Evolutionary conservation across 2,888 invertebrate species (phyloP), one percentile per base, ranked within the genome.

Genomic region (Polydrusus pterygomalis): DNA sequence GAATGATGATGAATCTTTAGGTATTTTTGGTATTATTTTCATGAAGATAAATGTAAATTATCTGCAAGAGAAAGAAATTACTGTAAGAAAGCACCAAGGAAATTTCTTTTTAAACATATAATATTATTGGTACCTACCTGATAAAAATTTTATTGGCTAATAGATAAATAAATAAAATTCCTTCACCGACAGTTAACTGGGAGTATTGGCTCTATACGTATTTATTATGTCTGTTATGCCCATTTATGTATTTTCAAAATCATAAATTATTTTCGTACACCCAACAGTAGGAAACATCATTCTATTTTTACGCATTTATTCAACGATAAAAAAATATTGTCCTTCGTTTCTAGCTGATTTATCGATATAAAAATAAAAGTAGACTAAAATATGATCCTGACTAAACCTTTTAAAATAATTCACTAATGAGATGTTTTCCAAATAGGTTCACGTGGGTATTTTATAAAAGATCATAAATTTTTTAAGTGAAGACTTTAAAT

Each of bases 301-400:
- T 25, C n/a, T 34, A 30, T 58, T n/a, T 34, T 34, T 34, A 34
- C 30, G 5, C 20, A 13, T n/a, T 45, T 25, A 43, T 45, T 51
- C n/a, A 65, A 30, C 20, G 49, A 30, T 45, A 34, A 51, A 65
- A 15, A 65, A 51, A 51, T 30, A 47, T 40, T 51, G 67, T 38
- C 67, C 54, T 67, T 67, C 38, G 40, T 38, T 54, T 40, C 67
- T 40, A 38, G 38, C 20, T 38, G 49, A 51, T 64, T 25, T 51
- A 38, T 15, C 15, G 34, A 51, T 65, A 65, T 68, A 68, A 68
- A 68, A 68, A 68, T 68, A 69, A 60, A 60, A 69, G 56, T 69
- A 47, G 56, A 58, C 58, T n/a, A 47, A 69, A 69, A 69, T 69
- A 69, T 58, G 58, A 47, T 20, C 25, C 58, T 69, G 69, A 69